These are phyloP conservation scores for Cryptus viduatorius DNA, from an alignment of 2,888 invertebrate species.

Conservation along the genomic window DNA sequence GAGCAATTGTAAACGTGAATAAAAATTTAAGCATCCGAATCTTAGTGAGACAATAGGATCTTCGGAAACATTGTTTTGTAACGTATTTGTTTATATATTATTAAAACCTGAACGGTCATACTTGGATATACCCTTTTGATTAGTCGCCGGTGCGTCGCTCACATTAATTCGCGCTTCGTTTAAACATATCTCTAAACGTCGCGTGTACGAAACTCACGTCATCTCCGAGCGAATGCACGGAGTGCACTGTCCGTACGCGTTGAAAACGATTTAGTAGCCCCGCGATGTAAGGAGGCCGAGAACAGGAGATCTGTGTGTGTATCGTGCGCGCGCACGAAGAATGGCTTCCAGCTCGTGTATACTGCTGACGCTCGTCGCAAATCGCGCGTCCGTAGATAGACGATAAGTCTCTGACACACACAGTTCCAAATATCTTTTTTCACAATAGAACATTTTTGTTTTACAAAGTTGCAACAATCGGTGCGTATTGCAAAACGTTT, in stretches of 20 bases:
- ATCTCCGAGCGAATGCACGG: conserved; percentile 47
- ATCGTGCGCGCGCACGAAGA: conserved; percentile 63
- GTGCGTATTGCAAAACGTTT: neutral
- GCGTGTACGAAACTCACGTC: conserved; percentile 23
- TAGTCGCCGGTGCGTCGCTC: neutral
- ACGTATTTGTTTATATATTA: neutral
- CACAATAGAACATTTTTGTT: conserved; percentile 7
- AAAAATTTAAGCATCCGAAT: too few relatives aligned
- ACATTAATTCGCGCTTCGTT: neutral
- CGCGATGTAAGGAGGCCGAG: conserved; percentile 8
- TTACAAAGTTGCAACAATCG: conserved; percentile 7
- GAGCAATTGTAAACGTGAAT: neutral
- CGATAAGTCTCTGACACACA: conserved; percentile 30
- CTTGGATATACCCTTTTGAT: neutral
- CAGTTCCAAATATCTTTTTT: conserved; percentile 25
- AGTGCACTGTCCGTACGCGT: conserved; percentile 36
- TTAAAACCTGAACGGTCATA: neutral
- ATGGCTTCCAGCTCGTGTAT: conserved; percentile 67
- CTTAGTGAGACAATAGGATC: too few relatives aligned
- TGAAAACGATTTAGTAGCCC: neutral
- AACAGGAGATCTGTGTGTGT: conserved; percentile 12
- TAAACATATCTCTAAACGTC: neutral
- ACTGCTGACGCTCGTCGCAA: conserved; percentile 64
- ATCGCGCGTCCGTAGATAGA: conserved; percentile 57
- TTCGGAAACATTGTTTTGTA: neutral